phyloP scores from a whole-genome alignment of 2,888 invertebrate genomes.

The Beris chalybata region DNA sequence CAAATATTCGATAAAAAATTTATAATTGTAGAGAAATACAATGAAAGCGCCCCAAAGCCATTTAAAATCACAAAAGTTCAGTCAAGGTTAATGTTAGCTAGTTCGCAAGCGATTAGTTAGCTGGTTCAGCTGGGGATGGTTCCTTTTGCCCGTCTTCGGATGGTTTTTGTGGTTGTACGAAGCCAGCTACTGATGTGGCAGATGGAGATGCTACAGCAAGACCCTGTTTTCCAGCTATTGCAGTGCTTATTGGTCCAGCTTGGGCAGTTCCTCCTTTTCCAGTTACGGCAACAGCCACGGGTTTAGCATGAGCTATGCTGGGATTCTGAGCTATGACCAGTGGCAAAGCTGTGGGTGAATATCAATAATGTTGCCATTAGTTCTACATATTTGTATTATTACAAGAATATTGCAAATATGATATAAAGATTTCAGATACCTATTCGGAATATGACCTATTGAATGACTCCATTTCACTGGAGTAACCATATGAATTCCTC shows the following conservation, averaged over 20 bases:
- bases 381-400: no score
- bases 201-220: slow-evolving; percentile 57
- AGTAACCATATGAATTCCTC: no score
- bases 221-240: slow-evolving; percentile 58
- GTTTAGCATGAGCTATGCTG: slow-evolving; percentile 55
- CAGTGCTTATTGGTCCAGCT: slow-evolving; percentile 57
- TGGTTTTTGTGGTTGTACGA: neutral
- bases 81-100: neutral
- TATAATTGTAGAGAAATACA: neutral
- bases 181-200: slow-evolving; percentile 59
- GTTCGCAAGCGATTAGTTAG: neutral
- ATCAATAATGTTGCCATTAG: slow-evolving; percentile 40
- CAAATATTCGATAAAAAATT: neutral
- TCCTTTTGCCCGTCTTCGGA: slow-evolving; percentile 6
- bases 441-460: no score
- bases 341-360: neutral
- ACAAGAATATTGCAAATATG: no score
- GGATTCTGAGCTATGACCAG: neutral
- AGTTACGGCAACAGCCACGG: slow-evolving; percentile 55
- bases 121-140: neutral
- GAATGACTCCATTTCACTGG: no score
- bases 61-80: neutral
- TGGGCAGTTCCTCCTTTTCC: slow-evolving; percentile 58
- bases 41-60: neutral
- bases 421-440: no score